These are phyloP conservation scores for Cataglyphis hispanica DNA, from an alignment of 1,140 invertebrate species.

Conservation along the genomic window DNA sequence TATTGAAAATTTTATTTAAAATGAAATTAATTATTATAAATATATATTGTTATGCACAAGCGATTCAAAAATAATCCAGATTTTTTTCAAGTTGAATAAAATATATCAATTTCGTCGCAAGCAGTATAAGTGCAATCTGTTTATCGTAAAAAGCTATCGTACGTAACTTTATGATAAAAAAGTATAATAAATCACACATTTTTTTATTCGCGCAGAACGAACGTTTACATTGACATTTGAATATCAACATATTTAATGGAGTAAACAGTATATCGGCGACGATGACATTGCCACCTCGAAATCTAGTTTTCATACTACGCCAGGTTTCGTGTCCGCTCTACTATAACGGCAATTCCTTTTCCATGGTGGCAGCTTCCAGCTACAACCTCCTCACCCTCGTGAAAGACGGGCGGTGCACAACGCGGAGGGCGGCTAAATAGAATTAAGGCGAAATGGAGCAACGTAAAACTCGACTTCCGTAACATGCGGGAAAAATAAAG, in stretches of 20 bases:
- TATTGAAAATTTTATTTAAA: no score
- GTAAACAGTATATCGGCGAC: neutral
- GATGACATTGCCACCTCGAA: slow-evolving; percentile 30
- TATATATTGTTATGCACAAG: neutral
- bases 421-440: slow-evolving; percentile 47
- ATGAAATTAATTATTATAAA: neutral
- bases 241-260: slow-evolving; percentile 24
- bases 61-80: neutral
- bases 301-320: slow-evolving; percentile 38
- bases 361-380: neutral
- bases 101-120: neutral
- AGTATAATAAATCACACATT: neutral
- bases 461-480: slow-evolving; percentile 56
- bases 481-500: slow-evolving; percentile 5
- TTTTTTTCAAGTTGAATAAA: neutral
- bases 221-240: neutral
- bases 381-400: neutral
- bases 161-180: neutral
- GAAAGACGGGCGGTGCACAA: neutral
- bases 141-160: slow-evolving; percentile 7
- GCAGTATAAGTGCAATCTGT: neutral
- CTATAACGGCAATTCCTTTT: slow-evolving; percentile 23
- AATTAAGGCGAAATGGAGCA: slow-evolving; percentile 69
- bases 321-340: slow-evolving; percentile 12
- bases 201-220: neutral